Percentiles rank a stretch among this genome's conserved stretches.
These are phyloP conservation scores for Lacerta agilis DNA, from an alignment of 2,797 vertebrate species.

Conservation along the genomic window DNA sequence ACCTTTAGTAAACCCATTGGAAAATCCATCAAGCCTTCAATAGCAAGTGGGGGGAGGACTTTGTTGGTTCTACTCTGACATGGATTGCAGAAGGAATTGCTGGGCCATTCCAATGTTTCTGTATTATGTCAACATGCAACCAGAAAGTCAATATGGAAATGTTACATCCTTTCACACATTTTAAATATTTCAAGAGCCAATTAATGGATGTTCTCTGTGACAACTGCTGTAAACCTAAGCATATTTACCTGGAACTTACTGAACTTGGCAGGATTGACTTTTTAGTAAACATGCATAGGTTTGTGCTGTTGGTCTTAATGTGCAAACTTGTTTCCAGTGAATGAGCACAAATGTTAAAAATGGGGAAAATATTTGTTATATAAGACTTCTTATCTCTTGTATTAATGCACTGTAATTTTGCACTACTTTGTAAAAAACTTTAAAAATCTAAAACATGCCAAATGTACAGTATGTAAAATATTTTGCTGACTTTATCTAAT, in stretches of 20 bases:
- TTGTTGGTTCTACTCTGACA: neutral
- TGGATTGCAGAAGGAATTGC: constrained; percentile 20
- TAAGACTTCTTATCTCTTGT: constrained; percentile 70
- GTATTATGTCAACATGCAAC: constrained; percentile 21
- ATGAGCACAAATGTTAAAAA: constrained; percentile 49
- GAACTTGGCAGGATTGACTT: neutral
- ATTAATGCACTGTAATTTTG: constrained; percentile 77
- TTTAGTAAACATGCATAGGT: neutral
- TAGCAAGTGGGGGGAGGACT: constrained; percentile 2
- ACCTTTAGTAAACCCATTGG: neutral
- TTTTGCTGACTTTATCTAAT: constrained; percentile 74
- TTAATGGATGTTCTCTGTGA: constrained; percentile 47
- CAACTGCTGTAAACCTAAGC: neutral
- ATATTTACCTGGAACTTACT: neutral
- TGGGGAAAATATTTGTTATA: constrained; percentile 45
- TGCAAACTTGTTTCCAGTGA: constrained; percentile 64
- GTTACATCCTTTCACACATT: constrained; percentile 46
- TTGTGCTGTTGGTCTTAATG: constrained; percentile 34
- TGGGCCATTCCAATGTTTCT: neutral
- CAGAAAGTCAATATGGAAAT: constrained; percentile 30
- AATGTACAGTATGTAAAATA: constrained; percentile 80
- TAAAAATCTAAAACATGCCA: constrained; percentile 73
- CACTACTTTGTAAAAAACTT: constrained; percentile 75
- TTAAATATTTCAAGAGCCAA: constrained; percentile 31
- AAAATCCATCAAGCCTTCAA: constrained; percentile 6